These are phyloP conservation scores for Ovis canadensis DNA, from an alignment of 2,113 vertebrate genomes.

Conservation along the genomic window DNA sequence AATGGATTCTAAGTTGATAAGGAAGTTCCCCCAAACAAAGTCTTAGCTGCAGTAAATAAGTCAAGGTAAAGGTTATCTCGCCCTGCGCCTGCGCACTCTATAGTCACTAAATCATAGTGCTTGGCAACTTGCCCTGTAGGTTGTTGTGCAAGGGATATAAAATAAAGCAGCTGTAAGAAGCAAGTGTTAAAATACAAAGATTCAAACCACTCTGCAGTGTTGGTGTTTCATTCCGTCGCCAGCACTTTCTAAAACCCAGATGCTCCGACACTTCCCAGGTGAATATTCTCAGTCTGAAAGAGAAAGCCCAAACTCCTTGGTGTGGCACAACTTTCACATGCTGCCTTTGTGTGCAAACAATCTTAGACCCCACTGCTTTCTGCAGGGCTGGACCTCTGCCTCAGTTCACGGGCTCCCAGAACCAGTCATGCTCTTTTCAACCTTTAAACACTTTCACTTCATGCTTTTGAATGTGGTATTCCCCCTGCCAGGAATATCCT, in stretches of 20 bases:
- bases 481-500: background rate
- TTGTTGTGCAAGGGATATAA: too few species aligned
- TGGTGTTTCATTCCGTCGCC: too few species aligned
- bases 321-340: background rate
- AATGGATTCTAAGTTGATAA: too few species aligned
- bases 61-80: too few species aligned
- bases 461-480: background rate
- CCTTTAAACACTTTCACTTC: background rate
- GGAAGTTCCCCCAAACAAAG: too few species aligned
- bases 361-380: background rate
- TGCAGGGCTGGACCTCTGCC: background rate
- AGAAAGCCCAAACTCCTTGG: background rate
- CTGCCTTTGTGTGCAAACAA: background rate
- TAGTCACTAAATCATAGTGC: too few species aligned
- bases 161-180: too few species aligned
- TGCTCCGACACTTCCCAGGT: background rate
- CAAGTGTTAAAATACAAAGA: too few species aligned
- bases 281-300: background rate
- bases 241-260: background rate
- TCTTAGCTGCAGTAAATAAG: too few species aligned
- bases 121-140: too few species aligned
- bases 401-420: background rate
- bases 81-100: too few species aligned
- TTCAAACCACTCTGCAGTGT: too few species aligned
- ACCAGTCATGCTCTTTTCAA: background rate